Evolutionary conservation across 37 sponge, comb jelly and placozoan species (phyloP).

Genomic region (Petrosia ficiformis): DNA sequence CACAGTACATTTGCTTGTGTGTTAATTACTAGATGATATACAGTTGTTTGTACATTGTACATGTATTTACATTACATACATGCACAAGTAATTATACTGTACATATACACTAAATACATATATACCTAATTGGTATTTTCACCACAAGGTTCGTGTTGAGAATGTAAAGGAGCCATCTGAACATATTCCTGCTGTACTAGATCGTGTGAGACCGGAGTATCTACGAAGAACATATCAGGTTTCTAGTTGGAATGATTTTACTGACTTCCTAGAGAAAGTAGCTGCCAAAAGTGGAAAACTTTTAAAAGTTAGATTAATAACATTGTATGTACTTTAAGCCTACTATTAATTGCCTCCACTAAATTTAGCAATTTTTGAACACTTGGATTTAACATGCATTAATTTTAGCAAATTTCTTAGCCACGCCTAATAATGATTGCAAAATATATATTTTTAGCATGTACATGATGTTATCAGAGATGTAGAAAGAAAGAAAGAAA

Average conservation of each 20-base stretch:
- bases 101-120: not conserved
- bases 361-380: no score
- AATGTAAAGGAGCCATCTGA: constrained; percentile 84
- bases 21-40: no score
- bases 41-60: not conserved
- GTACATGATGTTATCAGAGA: no score
- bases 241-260: constrained; percentile 66
- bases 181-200: constrained; percentile 87
- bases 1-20: no score
- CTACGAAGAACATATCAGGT: constrained; percentile 79
- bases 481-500: no score
- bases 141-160: constrained; percentile 97
- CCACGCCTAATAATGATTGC: no score
- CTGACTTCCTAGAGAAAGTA: constrained; percentile 85
- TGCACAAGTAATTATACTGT: no score
- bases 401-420: no score
- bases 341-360: no score
- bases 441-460: no score
- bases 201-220: constrained; percentile 83
- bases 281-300: constrained; percentile 76
- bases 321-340: not conserved
- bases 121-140: constrained; percentile 5
- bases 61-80: no score
- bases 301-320: constrained; percentile 64
- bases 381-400: no score